Percentiles rank a stretch among this genome's conserved stretches.
phyloP scores from a whole-genome alignment of 2,113 vertebrate genomes.

The Agapornis roseicollis region DNA sequence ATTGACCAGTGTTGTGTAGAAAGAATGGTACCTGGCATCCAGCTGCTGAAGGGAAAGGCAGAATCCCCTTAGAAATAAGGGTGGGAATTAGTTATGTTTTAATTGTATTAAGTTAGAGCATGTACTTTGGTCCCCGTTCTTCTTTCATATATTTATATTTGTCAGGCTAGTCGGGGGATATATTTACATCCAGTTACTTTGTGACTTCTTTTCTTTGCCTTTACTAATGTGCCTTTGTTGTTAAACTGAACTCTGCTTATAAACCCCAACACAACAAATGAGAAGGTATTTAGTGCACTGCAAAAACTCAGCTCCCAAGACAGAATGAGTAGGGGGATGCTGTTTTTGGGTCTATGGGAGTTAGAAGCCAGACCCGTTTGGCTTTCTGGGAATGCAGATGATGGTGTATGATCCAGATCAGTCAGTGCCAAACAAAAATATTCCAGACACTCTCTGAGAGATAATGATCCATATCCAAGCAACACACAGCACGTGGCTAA shows the following conservation, averaged over 20 bases:
- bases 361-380: not conserved
- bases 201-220: not conserved
- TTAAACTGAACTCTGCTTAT: not conserved
- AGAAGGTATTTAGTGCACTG: not conserved
- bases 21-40: not conserved
- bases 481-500: not conserved
- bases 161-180: not conserved
- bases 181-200: not conserved
- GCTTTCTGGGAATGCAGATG: not conserved
- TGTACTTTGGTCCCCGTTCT: fast-evolving
- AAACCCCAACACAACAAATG: not conserved
- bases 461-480: not conserved
- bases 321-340: not conserved
- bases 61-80: not conserved
- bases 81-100: not conserved
- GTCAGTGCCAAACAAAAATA: not conserved
- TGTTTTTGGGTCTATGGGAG: not conserved
- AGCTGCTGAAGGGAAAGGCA: not conserved
- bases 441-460: not conserved
- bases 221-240: not conserved
- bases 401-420: not conserved
- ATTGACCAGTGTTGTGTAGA: fast-evolving
- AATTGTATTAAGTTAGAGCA: not conserved
- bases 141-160: fast-evolving
- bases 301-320: not conserved